Evolutionary conservation across 1,140 invertebrate species (phyloP).

Genomic region (Calliopsis andreniformis): DNA sequence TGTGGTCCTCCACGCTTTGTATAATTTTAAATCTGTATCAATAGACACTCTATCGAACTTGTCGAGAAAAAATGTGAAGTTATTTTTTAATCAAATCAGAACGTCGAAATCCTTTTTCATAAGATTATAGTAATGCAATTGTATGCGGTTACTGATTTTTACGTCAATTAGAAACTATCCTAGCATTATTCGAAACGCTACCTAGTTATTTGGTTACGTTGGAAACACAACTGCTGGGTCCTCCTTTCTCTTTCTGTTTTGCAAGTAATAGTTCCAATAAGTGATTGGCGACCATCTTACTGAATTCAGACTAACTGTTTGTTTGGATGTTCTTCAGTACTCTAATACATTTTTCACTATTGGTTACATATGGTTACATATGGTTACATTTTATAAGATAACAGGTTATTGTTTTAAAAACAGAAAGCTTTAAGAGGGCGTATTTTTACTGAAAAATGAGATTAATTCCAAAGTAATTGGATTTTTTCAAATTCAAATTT

Average conservation of each 20-base stretch:
- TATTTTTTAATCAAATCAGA: no score
- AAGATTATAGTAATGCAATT: background rate
- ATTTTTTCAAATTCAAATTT: background rate
- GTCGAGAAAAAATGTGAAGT: no score
- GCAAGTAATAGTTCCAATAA: conserved; percentile 16
- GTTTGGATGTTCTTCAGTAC: background rate
- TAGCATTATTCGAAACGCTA: conserved; percentile 15
- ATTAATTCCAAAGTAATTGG: no score
- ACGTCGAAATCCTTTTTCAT: no score
- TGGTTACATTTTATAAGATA: background rate
- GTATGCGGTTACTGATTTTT: background rate
- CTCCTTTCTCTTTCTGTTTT: conserved; percentile 44
- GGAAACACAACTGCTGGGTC: background rate
- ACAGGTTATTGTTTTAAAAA: no score
- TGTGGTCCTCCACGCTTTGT: background rate
- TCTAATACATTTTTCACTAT: no score
- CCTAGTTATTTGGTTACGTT: conserved; percentile 23
- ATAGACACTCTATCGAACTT: no score
- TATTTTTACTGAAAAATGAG: no score
- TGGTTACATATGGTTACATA: no score
- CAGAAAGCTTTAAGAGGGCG: no score
- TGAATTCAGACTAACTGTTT: background rate
- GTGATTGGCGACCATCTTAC: background rate
- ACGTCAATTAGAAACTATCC: background rate
- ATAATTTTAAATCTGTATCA: background rate